Evolutionary conservation across 2,113 vertebrate genomes (phyloP).

Genomic region (Meriones unguiculatus): DNA sequence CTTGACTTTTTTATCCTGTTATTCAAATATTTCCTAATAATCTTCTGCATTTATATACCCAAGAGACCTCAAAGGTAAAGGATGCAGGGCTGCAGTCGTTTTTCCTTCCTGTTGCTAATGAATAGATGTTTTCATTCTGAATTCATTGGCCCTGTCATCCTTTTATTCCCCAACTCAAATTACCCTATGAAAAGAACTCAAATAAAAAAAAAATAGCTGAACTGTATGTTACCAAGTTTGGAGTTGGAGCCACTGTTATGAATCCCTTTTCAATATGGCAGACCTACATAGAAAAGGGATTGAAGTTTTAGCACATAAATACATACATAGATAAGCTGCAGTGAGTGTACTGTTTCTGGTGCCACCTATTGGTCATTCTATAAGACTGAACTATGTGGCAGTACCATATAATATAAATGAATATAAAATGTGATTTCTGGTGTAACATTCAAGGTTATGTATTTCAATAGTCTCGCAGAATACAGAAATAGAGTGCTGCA

Average conservation of each 20-base stretch:
- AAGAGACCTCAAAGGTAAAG: constrained; percentile 80
- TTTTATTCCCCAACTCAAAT: neutral
- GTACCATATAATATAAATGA: neutral
- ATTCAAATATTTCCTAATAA: constrained; percentile 84
- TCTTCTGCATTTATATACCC: constrained; percentile 76
- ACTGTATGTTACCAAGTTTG: constrained; percentile 17
- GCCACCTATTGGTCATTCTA: constrained; percentile 77
- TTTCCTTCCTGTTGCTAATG: constrained; percentile 82
- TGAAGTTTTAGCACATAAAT: constrained; percentile 35
- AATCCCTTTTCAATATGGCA: constrained; percentile 42
- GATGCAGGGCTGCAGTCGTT: constrained; percentile 71
- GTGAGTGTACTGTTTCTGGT: constrained; percentile 70
- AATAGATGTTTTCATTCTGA: constrained; percentile 82
- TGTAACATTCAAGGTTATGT: neutral
- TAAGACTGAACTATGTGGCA: neutral
- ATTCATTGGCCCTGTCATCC: constrained; percentile 67
- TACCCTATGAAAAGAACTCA: constrained; percentile 53
- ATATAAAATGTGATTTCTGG: constrained; percentile 5
- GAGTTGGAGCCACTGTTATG: neutral
- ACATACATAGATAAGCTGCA: constrained; percentile 22
- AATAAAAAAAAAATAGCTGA: constrained; percentile 42
- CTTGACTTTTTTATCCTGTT: constrained; percentile 85
- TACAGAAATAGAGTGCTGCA: neutral
- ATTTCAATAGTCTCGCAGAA: constrained; percentile 10
- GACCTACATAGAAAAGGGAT: neutral